phyloP scores from a whole-genome alignment of 2,888 invertebrate genomes.

The Xestia ashworthii region DNA sequence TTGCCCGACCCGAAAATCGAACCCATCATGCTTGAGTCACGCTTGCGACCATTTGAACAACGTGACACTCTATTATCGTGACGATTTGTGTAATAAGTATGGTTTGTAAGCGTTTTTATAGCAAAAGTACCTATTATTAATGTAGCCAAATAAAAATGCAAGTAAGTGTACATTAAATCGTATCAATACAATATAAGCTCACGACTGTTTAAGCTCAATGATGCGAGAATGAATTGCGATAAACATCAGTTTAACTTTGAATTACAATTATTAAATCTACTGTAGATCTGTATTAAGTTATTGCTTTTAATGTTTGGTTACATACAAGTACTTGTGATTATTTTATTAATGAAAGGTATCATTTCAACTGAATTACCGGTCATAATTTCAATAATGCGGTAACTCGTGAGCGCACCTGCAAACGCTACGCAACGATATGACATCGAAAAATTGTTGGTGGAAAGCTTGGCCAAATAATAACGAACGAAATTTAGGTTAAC shows the following conservation, averaged over 20 bases:
- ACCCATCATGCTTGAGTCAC: background rate
- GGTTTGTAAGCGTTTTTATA: background rate
- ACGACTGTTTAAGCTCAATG: constrained; percentile 46
- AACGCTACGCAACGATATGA: background rate
- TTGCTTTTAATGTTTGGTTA: constrained; percentile 14
- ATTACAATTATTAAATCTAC: constrained; percentile 48
- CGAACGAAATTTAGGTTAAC: background rate
- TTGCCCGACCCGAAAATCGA: background rate
- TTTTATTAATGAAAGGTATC: background rate
- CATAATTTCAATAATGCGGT: background rate
- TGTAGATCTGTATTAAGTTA: constrained; percentile 16
- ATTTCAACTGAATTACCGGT: background rate
- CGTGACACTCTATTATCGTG: background rate
- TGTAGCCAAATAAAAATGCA: constrained; percentile 39
- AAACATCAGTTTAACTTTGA: constrained; percentile 64
- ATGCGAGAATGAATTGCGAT: constrained; percentile 68
- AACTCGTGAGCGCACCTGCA: background rate
- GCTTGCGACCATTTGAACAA: background rate
- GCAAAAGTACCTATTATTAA: background rate
- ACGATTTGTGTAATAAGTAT: background rate
- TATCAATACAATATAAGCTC: constrained; percentile 53
- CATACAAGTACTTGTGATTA: background rate
- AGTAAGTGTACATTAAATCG: constrained; percentile 60
- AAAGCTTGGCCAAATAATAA: background rate
- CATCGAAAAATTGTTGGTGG: background rate